Evolutionary conservation across 2,888 invertebrate species (phyloP).

Genomic region (Iselma pallidipennis): DNA sequence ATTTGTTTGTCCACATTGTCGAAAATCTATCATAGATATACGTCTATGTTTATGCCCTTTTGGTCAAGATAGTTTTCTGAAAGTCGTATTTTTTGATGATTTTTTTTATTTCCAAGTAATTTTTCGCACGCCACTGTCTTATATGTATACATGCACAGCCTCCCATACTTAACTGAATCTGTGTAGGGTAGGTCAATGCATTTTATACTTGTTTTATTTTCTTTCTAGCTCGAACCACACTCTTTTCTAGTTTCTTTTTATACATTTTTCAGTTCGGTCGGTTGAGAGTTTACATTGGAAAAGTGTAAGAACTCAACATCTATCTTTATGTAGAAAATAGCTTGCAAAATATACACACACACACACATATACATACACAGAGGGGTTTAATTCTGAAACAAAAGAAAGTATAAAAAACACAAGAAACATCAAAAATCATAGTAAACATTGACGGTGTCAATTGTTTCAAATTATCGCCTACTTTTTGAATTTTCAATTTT

Average conservation of each 20-base stretch:
- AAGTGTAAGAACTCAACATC: constrained; percentile 44
- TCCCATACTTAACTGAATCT: constrained; percentile 57
- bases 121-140: constrained; percentile 45
- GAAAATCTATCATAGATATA: too few relatives aligned
- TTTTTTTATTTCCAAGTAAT: neutral
- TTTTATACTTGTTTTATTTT: constrained; percentile 58
- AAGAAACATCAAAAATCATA: neutral
- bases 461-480: neutral
- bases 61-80: too few relatives aligned
- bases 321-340: too few relatives aligned
- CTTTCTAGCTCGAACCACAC: constrained; percentile 52
- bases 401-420: neutral
- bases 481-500: too few relatives aligned
- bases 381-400: neutral
- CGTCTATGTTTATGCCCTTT: too few relatives aligned
- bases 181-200: constrained; percentile 59
- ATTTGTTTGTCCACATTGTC: too few relatives aligned
- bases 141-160: constrained; percentile 54
- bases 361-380: too few relatives aligned
- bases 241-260: constrained; percentile 52
- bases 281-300: constrained; percentile 33
- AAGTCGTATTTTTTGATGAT: neutral
- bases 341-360: too few relatives aligned
- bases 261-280: constrained; percentile 48
- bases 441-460: neutral